A percentile compares a stretch with the other conserved stretches of the same genome.
Conservation (phyloP, 2,113 vertebrate species). For the Turnix velox region DNA sequence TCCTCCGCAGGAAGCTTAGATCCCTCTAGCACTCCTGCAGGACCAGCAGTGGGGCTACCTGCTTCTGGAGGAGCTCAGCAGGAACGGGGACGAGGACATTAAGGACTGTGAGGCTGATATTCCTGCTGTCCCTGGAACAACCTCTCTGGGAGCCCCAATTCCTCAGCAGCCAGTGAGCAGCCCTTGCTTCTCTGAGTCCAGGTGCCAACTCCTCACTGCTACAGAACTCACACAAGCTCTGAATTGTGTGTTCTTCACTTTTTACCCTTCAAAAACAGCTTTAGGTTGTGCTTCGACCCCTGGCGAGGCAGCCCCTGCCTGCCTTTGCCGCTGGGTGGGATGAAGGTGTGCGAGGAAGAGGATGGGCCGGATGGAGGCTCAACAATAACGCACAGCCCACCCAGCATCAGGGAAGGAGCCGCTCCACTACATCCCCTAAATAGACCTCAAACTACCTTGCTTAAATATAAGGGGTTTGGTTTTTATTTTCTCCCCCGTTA, state of each 20-base stretch:
- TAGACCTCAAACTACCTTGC: neutral
- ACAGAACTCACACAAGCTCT: too few relatives aligned
- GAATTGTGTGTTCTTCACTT: neutral
- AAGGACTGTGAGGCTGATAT: neutral
- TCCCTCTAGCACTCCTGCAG: neutral
- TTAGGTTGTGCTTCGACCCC: neutral
- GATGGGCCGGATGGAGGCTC: neutral
- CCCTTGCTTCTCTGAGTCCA: neutral
- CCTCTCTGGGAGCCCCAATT: too few relatives aligned
- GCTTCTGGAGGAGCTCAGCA: fast-evolving
- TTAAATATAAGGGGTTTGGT: too few relatives aligned
- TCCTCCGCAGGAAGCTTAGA: neutral
- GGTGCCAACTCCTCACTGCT: neutral
- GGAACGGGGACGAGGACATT: fast-evolving
- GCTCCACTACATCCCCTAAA: neutral
- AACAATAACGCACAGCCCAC: fast-evolving
- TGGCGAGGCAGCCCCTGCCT: neutral
- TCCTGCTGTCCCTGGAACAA: neutral
- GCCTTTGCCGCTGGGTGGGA: fast-evolving
- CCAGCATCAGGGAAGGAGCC: too few relatives aligned
- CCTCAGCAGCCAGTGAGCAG: neutral
- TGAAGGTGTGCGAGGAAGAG: neutral
- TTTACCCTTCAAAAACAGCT: neutral
- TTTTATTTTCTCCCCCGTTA: neutral
- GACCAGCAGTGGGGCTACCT: fast-evolving